Base-by-base conservation (phyloP, 2,113 vertebrate genomes). In the Oostethus manadensis region DNA sequence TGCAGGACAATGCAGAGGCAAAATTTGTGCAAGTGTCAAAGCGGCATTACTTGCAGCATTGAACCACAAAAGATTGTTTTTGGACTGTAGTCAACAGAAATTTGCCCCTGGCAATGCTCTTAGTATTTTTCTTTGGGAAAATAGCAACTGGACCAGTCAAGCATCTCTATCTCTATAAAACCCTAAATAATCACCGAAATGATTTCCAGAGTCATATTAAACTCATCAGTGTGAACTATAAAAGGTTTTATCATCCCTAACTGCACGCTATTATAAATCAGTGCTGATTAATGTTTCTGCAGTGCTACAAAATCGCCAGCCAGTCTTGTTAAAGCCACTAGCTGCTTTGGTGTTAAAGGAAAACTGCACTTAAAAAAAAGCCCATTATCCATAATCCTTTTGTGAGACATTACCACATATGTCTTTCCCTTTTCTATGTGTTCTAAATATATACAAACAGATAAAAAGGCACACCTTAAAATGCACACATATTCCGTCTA, bases 151-250 rank as follows among this genome's bases (percentile, higher is more conserved):
- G 38, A 42, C 4, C 50, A 51, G 18, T 15, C 50, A 17, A 29
- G 51, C 21, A 48, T 35, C 16, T 51, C 16, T 50, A 18, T 40
- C 48, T 50, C 51, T 20, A 55, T 55, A 55, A 55, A 55, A 21
- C n/a, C n/a, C 33, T 55, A 55, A 55, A 40, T 55, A 38, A 55
- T 55, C 33, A 55, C 51, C 10, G n/a, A 38, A 55, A 55, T 40
- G 33, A 20, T 55, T 55, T 40, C 51, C 33, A 7, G 33, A 55
- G n/a, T 38, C 51, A 7, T 38, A 55, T 55, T 55, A 55, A 55
- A 55, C 33, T 55, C 51, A 20, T 23, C 11, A 40, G 33, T 11
- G 51, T 18, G 51, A 55, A 55, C 51, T 55, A 38, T 40, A 40
- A 40, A 0, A 14, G n/a, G n/a, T 20, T 55, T 55, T 55, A 55